These are phyloP conservation scores for Aegypius monachus DNA, from an alignment of 2,113 vertebrate species.

Conservation along the genomic window DNA sequence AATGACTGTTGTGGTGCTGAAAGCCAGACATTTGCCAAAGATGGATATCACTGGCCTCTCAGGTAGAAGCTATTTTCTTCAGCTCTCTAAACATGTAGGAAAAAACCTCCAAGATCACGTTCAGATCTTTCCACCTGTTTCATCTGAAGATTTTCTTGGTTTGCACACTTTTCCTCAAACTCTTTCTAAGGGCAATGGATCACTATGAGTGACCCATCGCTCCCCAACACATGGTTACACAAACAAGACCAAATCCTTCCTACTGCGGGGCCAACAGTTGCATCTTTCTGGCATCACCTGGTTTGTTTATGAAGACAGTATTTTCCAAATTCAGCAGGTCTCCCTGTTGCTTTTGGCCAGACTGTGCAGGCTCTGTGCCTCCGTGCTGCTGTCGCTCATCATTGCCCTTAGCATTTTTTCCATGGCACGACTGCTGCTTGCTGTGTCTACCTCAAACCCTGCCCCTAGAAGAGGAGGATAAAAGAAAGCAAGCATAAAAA, in stretches of 20 bases:
- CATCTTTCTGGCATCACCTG: not conserved
- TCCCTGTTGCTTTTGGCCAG: not conserved
- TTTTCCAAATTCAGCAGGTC: not conserved
- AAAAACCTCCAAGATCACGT: not conserved
- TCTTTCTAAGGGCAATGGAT: not conserved
- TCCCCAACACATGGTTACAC: not conserved
- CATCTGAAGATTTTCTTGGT: not conserved
- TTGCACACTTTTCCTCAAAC: rapidly evolving
- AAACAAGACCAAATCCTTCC: not conserved
- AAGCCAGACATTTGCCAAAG: conserved; percentile 93
- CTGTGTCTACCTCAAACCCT: not conserved
- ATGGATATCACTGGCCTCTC: conserved; percentile 97
- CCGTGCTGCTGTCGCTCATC: rapidly evolving
- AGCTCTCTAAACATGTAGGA: not conserved
- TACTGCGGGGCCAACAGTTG: not conserved
- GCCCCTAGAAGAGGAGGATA: not conserved
- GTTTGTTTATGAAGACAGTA: rapidly evolving
- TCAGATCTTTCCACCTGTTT: not conserved
- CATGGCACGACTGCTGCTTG: rapidly evolving
- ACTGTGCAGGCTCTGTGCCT: not conserved
- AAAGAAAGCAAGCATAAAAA: not conserved
- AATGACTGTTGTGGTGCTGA: conserved; percentile 95
- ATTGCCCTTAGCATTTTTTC: rapidly evolving
- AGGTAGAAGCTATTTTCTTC: conserved; percentile 90
- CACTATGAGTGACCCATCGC: rapidly evolving